A percentile compares a stretch with the other conserved stretches of the same genome.
Conservation (phyloP, 2,888 invertebrate species). For the Bellardia pandia region DNA sequence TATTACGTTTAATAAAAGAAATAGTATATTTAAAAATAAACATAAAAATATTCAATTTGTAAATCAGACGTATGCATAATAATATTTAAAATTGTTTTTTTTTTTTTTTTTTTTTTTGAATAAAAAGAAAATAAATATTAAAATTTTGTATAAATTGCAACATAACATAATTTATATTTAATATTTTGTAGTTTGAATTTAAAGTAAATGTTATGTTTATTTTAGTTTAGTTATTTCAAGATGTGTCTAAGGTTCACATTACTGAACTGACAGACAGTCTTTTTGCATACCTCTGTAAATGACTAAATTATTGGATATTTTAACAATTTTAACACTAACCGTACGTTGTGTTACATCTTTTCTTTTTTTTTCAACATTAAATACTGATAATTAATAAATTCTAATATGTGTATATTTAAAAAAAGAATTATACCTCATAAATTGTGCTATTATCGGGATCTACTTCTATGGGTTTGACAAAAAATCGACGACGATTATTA, state of each 20-base stretch:
- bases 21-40: background rate
- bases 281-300: background rate
- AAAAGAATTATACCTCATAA: slow-evolving; percentile 74
- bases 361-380: slow-evolving; percentile 35
- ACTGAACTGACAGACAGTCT: background rate
- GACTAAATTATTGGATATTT: slow-evolving; percentile 11
- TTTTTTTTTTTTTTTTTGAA: background rate
- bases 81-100: background rate
- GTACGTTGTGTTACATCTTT: background rate
- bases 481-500: slow-evolving; percentile 81
- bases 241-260: too few relatives aligned
- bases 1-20: background rate
- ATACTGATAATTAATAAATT: slow-evolving; percentile 58
- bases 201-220: too few relatives aligned
- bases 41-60: slow-evolving; percentile 1
- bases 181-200: too few relatives aligned
- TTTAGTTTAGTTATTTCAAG: too few relatives aligned
- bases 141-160: background rate
- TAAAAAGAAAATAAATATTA: too few relatives aligned
- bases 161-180: too few relatives aligned
- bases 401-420: slow-evolving; percentile 37
- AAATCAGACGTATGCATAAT: background rate
- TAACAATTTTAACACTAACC: background rate
- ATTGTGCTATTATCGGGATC: slow-evolving; percentile 81
- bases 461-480: slow-evolving; percentile 81